phyloP scores from a whole-genome alignment of 2,888 invertebrate genomes.

The Xylota sylvarum region DNA sequence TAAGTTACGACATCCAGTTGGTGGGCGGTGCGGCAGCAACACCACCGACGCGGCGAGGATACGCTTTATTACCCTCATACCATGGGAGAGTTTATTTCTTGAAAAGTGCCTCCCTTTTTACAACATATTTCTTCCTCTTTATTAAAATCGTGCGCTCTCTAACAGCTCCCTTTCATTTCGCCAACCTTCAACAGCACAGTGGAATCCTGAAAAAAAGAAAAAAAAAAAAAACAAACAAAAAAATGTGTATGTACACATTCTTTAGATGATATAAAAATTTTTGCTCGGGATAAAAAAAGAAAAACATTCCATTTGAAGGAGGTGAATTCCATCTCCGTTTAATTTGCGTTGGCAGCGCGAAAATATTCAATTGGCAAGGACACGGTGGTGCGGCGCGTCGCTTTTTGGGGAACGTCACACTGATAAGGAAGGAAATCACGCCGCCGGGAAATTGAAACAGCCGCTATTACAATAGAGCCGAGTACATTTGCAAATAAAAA shows the following conservation, averaged over 20 bases:
- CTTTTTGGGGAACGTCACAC: constrained; percentile 31
- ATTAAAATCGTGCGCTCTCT: constrained; percentile 73
- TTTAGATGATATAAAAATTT: constrained; percentile 67
- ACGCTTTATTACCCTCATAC: constrained; percentile 67
- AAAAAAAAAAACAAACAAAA: constrained; percentile 32
- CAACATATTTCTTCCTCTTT: constrained; percentile 70
- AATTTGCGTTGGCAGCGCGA: constrained; percentile 61
- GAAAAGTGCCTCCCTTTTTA: constrained; percentile 65
- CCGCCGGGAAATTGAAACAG: constrained; percentile 71
- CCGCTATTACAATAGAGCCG: constrained; percentile 35
- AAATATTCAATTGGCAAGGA: constrained; percentile 67
- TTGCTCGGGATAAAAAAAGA: constrained; percentile 28
- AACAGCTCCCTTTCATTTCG: constrained; percentile 42
- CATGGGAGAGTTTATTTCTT: constrained; percentile 56
- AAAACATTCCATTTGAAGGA: constrained; percentile 66
- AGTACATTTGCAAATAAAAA: constrained; percentile 43
- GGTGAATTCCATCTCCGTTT: constrained; percentile 74
- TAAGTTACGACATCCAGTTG: constrained; percentile 64
- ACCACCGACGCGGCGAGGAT: constrained; percentile 11
- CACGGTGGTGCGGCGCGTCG: constrained; percentile 12
- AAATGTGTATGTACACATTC: constrained; percentile 42
- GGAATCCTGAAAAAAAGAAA: constrained; percentile 46
- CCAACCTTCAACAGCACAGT: constrained; percentile 22
- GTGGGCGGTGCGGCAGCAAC: neutral
- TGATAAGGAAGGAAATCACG: constrained; percentile 70